Evolutionary conservation across 1,140 invertebrate genomes (phyloP).

Genomic region (Zeugodacus cucurbitae): DNA sequence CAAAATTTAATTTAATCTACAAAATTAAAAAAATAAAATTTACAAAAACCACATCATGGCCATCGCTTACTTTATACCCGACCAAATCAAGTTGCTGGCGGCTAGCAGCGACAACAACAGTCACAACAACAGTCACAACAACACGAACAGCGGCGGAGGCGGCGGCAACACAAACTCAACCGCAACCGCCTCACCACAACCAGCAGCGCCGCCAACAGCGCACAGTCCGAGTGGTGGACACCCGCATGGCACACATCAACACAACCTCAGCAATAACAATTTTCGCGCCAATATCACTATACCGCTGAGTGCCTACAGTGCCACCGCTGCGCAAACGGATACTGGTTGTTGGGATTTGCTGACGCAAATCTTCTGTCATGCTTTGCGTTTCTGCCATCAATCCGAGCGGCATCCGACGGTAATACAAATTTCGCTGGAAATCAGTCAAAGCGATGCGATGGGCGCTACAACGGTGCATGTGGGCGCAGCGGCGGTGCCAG

Average conservation of each 20-base stretch:
- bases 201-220: constrained; percentile 46
- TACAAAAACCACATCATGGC: constrained; percentile 51
- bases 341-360: constrained; percentile 60
- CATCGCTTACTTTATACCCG: constrained; percentile 63
- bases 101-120: constrained; percentile 25
- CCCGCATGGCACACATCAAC: not conserved
- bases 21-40: not conserved
- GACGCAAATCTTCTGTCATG: constrained; percentile 62
- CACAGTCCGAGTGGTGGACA: not conserved
- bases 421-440: constrained; percentile 61
- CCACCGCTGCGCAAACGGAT: constrained; percentile 38
- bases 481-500: not conserved
- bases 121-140: not conserved
- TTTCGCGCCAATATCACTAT: constrained; percentile 61
- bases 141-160: not conserved
- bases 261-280: constrained; percentile 41
- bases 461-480: constrained; percentile 25
- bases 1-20: not conserved
- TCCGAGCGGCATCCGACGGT: constrained; percentile 54
- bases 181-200: not conserved
- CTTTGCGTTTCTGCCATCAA: constrained; percentile 55
- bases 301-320: constrained; percentile 48
- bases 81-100: constrained; percentile 59
- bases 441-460: constrained; percentile 45
- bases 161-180: not conserved